A percentile compares a stretch with the other conserved stretches of the same genome.
Conservation (phyloP, 2,888 invertebrate species). For the Apamea epomidion region DNA sequence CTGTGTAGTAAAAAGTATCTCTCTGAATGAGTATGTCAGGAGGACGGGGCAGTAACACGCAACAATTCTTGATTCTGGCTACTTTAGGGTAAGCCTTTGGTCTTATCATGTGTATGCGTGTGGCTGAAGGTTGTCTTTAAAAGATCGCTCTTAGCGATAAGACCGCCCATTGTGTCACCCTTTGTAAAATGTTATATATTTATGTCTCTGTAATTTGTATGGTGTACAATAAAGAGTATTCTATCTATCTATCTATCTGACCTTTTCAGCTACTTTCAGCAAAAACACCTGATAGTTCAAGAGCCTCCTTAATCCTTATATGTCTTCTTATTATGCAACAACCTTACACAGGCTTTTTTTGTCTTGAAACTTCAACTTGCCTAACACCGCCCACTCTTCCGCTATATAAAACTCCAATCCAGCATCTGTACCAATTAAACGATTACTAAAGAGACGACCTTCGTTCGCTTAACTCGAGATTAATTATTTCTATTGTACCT, state of each 20-base stretch:
- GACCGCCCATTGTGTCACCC: no score
- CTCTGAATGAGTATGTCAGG: not conserved
- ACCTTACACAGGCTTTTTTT: constrained; percentile 19
- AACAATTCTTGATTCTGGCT: not conserved
- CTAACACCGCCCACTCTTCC: constrained; percentile 65
- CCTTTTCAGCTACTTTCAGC: not conserved
- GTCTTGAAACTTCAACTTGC: constrained; percentile 47
- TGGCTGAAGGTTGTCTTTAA: no score
- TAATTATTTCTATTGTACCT: constrained; percentile 84
- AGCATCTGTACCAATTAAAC: constrained; percentile 79
- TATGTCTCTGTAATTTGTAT: no score
- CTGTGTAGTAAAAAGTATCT: not conserved
- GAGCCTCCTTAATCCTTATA: not conserved
- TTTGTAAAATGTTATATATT: no score
- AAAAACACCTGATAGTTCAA: not conserved
- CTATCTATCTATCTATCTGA: no score
- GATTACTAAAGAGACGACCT: constrained; percentile 78
- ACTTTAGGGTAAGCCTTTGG: not conserved
- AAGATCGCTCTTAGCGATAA: no score
- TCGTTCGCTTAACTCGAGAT: constrained; percentile 77
- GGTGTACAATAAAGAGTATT: no score
- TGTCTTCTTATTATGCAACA: constrained; percentile 15
- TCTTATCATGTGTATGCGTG: no score
- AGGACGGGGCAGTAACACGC: not conserved
- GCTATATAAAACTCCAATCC: constrained; percentile 64